Conservation (phyloP, 1,140 invertebrate species). For the Drosophila parabipectinata region DNA sequence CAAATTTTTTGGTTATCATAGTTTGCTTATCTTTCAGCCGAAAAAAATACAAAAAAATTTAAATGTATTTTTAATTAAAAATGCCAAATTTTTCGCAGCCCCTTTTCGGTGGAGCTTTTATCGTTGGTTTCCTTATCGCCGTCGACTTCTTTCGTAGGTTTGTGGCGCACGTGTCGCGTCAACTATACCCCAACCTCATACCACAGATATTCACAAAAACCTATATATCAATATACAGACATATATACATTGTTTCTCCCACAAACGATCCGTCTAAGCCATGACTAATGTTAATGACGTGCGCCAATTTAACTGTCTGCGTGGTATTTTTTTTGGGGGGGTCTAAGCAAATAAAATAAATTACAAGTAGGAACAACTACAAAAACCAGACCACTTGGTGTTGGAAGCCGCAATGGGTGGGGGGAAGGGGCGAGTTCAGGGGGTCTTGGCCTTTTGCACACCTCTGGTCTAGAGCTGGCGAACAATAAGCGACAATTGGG, state of each 20-base stretch:
- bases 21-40: conserved; percentile 29
- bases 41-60: conserved; percentile 12
- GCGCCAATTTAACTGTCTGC: conserved; percentile 49
- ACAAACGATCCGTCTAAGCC: conserved; percentile 30
- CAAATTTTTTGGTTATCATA: conserved; percentile 40
- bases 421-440: neutral
- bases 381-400: conserved; percentile 24
- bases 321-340: conserved; percentile 40
- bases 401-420: neutral
- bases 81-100: conserved; percentile 41
- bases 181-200: conserved; percentile 12
- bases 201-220: conserved; percentile 4
- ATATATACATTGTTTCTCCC: neutral
- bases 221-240: neutral
- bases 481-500: conserved; percentile 47
- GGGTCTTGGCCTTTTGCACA: conserved; percentile 31
- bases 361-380: conserved; percentile 43
- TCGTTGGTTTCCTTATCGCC: conserved; percentile 36
- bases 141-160: conserved; percentile 13
- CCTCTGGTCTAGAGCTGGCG: conserved; percentile 5
- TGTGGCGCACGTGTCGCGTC: conserved; percentile 47
- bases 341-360: conserved; percentile 57
- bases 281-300: conserved; percentile 71
- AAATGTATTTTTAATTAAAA: conserved; percentile 52
- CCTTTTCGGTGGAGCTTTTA: conserved; percentile 38